phyloP scores from a whole-genome alignment of 2,888 invertebrate genomes.

The Herminia tarsipennalis region DNA sequence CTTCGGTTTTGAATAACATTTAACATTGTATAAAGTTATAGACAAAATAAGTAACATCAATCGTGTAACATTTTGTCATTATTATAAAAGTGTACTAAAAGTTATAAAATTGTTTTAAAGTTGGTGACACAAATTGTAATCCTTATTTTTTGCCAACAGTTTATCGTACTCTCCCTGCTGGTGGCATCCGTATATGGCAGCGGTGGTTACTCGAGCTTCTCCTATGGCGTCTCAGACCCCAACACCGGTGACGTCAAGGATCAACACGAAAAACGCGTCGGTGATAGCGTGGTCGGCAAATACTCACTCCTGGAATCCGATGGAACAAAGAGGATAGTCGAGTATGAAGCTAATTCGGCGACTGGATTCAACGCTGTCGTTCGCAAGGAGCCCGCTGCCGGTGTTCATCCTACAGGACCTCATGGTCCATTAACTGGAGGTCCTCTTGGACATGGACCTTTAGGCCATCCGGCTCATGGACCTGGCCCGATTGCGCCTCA shows the following conservation, averaged over 20 bases:
- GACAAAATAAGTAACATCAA: no score
- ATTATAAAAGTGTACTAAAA: no score
- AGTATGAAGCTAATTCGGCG: constrained; percentile 74
- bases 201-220: constrained; percentile 65
- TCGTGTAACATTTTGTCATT: no score
- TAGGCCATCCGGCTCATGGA: constrained; percentile 29
- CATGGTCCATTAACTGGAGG: constrained; percentile 20
- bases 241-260: constrained; percentile 69
- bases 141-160: constrained; percentile 66
- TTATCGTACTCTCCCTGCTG: constrained; percentile 57
- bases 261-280: constrained; percentile 86
- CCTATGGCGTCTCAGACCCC: constrained; percentile 69
- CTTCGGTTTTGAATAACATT: no score
- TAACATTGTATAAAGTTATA: no score
- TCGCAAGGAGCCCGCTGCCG: constrained; percentile 62
- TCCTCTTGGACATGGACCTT: constrained; percentile 37
- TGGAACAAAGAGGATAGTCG: constrained; percentile 85
- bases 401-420: constrained; percentile 39
- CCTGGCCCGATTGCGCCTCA: constrained; percentile 11
- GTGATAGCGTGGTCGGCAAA: constrained; percentile 85
- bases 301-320: constrained; percentile 83
- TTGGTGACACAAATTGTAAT: no score
- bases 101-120: no score
- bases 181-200: constrained; percentile 57
- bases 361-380: constrained; percentile 69